Evolutionary conservation across 2,888 invertebrate genomes (phyloP), one percentile per base, ranked within the genome.

Genomic region (Mylabris sibirica): DNA sequence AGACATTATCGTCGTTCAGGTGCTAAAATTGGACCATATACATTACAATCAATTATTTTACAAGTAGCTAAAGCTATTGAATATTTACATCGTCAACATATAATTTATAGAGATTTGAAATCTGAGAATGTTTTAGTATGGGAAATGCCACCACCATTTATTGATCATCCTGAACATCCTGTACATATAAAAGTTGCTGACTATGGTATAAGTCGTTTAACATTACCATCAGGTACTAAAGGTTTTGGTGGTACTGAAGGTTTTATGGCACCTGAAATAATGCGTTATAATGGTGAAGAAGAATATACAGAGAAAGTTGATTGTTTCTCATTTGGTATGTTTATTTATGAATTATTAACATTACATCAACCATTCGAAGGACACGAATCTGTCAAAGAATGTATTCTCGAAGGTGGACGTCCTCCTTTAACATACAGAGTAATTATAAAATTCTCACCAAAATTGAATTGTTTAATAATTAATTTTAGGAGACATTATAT

Each of bases 261-360:
- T 0, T 99, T 98, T 84, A 99, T 99, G 96, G 99, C 99, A 2
- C 99, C 99, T 0, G 99, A 99, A 87, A 99, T 99, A 74, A 96
- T 99, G 88, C 89, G 96, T 61, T 98, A 97, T 84, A 99, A 98
- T 83, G 99, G 99, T 0, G 99, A 99, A 83, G 98, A 98, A 83
- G 98, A 98, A 78, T 99, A 99, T 78, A 99, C 98, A 0, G 98
- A 98, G 81, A 99, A 99, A 89, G 98, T 98, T 68, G 99, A 99
- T 83, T 97, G 98, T 76, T 99, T 99, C 85, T 99, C 99, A 0
- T 99, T 97, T 86, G 99, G 98, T 20, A 99, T 99, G 98, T 93
- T 99, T 81, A 88, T 99, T 76, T 99, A 98, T 84, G 99, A 99
- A 85, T 89, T 99, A 74, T 86, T 99, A 63, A 96, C 97, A 0